phyloP scores from a whole-genome alignment of 2,797 vertebrate species.

The Pantherophis vulpinus region DNA sequence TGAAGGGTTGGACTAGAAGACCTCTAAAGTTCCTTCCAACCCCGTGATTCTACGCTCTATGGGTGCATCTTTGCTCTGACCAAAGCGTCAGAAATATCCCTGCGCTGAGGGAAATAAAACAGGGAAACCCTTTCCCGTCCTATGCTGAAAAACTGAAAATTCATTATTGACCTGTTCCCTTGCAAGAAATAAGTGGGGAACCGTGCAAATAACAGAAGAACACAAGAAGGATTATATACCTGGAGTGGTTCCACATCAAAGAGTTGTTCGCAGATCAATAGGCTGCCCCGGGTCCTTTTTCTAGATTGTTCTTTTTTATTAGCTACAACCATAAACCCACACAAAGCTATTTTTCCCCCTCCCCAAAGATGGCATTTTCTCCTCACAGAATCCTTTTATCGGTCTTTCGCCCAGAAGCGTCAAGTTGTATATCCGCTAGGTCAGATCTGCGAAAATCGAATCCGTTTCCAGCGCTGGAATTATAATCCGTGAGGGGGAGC shows the following conservation, averaged over 20 bases:
- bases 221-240: background rate
- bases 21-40: background rate
- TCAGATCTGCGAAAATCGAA: background rate
- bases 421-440: background rate
- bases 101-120: background rate
- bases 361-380: background rate
- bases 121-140: background rate
- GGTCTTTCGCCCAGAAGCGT: too few relatives aligned
- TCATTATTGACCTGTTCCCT: background rate
- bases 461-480: background rate
- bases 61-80: background rate
- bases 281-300: constrained; percentile 7
- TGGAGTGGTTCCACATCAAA: too few relatives aligned
- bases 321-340: background rate
- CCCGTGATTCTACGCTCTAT: background rate
- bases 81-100: background rate
- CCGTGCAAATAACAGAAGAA: background rate
- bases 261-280: background rate
- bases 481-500: background rate
- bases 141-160: background rate
- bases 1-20: background rate
- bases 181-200: background rate
- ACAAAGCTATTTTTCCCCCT: background rate
- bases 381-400: background rate
- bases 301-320: background rate